Evolutionary conservation across 2,113 vertebrate species (phyloP).

Genomic region (Melanostigma gelatinosum): DNA sequence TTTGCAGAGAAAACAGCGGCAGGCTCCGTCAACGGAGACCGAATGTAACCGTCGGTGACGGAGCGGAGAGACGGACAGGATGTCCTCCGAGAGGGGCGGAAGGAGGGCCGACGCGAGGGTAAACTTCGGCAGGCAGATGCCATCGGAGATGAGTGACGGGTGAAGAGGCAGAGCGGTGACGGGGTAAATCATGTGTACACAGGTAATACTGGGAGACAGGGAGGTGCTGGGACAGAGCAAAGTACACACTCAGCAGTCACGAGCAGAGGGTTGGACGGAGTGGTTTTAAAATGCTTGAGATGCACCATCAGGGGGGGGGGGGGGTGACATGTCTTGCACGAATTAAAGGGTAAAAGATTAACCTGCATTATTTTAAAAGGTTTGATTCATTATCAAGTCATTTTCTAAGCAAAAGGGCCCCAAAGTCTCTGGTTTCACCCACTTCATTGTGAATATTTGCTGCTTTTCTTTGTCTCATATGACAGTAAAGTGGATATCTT

Average conservation of each 20-base stretch:
- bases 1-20: background rate
- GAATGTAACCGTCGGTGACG: conserved; percentile 48
- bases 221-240: conserved; percentile 58
- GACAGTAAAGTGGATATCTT: background rate
- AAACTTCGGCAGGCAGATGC: conserved; percentile 55
- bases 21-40: conserved; percentile 9
- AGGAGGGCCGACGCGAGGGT: background rate
- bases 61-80: conserved; percentile 23
- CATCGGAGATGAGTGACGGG: conserved; percentile 54
- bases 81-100: background rate
- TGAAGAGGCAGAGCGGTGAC: conserved; percentile 37
- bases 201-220: conserved; percentile 52
- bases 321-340: conserved; percentile 14
- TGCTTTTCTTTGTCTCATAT: background rate
- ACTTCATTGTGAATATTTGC: background rate
- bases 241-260: conserved; percentile 65
- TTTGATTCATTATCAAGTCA: background rate
- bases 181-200: conserved; percentile 20
- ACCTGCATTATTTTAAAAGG: background rate
- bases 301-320: conserved; percentile 50
- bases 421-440: background rate
- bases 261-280: conserved; percentile 79
- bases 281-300: conserved; percentile 73
- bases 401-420: background rate
- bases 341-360: background rate